These are phyloP conservation scores for Atta cephalotes DNA, from an alignment of 1,140 invertebrate species.

Conservation along the genomic window DNA sequence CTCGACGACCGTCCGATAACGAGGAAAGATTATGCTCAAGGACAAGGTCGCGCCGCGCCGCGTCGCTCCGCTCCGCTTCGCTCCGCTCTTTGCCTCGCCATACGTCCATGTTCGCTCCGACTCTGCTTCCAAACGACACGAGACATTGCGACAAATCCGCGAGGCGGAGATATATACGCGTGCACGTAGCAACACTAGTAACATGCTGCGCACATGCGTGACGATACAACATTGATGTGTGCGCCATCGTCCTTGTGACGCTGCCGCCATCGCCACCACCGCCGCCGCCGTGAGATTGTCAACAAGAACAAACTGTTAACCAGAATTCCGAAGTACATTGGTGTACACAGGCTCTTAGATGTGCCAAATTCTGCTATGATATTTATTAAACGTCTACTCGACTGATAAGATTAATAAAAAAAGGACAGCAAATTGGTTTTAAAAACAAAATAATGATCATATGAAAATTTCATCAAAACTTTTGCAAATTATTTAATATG, in stretches of 20 bases:
- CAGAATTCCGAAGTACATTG: conserved; percentile 38
- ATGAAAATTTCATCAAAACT: neutral
- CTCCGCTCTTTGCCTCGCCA: conserved; percentile 30
- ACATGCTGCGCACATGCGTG: conserved; percentile 46
- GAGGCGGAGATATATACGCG: conserved; percentile 56
- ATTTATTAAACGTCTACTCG: neutral
- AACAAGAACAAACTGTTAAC: conserved; percentile 65
- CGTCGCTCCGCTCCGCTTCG: neutral
- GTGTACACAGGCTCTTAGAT: conserved; percentile 10
- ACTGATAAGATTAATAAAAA: neutral
- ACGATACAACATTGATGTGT: conserved; percentile 51
- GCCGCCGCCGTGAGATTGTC: conserved; percentile 36
- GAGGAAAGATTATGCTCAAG: conserved; percentile 84
- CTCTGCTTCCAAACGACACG: conserved; percentile 45
- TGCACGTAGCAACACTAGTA: conserved; percentile 17
- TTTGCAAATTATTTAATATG: neutral
- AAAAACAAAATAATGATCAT: neutral
- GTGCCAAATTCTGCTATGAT: conserved; percentile 30
- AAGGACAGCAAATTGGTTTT: no score
- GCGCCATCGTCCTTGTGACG: conserved; percentile 62
- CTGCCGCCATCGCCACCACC: conserved; percentile 3
- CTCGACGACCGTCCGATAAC: conserved; percentile 83
- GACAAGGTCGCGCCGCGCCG: conserved; percentile 80
- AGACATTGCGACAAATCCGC: conserved; percentile 71
- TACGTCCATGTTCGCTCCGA: conserved; percentile 22